phyloP scores from a whole-genome alignment of 2,888 invertebrate genomes.

The Ennomos erosarius region DNA sequence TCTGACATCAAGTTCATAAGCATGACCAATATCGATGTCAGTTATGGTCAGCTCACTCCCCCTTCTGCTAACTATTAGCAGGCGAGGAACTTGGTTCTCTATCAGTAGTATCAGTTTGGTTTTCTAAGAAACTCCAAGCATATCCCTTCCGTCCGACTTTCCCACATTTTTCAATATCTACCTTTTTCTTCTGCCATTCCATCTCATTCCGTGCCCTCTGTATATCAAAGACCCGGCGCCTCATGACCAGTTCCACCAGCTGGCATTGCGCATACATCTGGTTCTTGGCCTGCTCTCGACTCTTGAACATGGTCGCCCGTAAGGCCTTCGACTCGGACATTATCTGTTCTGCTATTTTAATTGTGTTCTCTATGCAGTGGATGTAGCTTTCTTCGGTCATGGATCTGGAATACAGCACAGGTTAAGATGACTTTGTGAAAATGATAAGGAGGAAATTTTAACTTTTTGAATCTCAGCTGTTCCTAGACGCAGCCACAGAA shows the following conservation, averaged over 20 bases:
- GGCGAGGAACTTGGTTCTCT: no score
- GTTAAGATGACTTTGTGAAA: background rate
- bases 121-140: no score
- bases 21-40: no score
- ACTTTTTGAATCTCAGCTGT: no score
- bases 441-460: background rate
- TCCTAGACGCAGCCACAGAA: no score
- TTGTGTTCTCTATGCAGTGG: constrained; percentile 91
- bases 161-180: constrained; percentile 33
- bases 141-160: no score
- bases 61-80: no score
- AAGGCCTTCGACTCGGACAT: constrained; percentile 91
- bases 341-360: constrained; percentile 92
- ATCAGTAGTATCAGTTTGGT: no score
- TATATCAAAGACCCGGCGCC: constrained; percentile 95
- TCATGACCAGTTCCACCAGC: constrained; percentile 92
- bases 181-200: constrained; percentile 92
- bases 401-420: constrained; percentile 61
- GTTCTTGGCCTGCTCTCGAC: constrained; percentile 91
- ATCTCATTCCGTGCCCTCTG: constrained; percentile 94
- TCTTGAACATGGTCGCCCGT: constrained; percentile 91
- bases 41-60: no score
- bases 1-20: no score
- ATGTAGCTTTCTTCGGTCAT: constrained; percentile 94
- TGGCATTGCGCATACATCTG: constrained; percentile 93